A percentile compares a stretch with the other conserved stretches of the same genome.
Evolutionary conservation across 2,888 invertebrate genomes (phyloP).

Genomic region (Cremastobaeus sp.): DNA sequence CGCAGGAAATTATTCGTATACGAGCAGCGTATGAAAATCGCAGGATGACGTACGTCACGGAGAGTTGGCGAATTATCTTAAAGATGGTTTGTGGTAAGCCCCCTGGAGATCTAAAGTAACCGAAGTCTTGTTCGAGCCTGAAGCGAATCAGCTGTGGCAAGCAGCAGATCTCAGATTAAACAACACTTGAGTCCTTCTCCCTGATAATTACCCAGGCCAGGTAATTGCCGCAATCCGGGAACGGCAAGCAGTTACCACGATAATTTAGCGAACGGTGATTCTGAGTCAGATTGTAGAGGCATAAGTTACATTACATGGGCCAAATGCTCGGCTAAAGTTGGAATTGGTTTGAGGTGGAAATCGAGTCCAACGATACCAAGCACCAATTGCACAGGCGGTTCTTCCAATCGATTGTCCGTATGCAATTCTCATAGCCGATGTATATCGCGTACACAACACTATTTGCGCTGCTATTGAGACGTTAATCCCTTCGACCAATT

Average conservation of each 20-base stretch:
- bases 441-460: slow-evolving; percentile 29
- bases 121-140: slow-evolving; percentile 66
- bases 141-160: slow-evolving; percentile 54
- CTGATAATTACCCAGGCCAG: slow-evolving; percentile 75
- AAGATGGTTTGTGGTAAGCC: slow-evolving; percentile 44
- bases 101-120: slow-evolving; percentile 69
- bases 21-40: slow-evolving; percentile 73
- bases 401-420: slow-evolving; percentile 54
- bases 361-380: slow-evolving; percentile 56
- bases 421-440: slow-evolving; percentile 64
- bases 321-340: slow-evolving; percentile 72
- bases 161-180: slow-evolving; percentile 77
- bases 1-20: no score
- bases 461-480: slow-evolving; percentile 49
- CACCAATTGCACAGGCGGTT: slow-evolving; percentile 33
- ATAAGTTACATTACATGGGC: slow-evolving; percentile 72
- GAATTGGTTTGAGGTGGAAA: slow-evolving; percentile 73
- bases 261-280: slow-evolving; percentile 77
- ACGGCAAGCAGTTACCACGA: slow-evolving; percentile 74
- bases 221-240: slow-evolving; percentile 78
- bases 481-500: slow-evolving; percentile 53
- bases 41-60: slow-evolving; percentile 62
- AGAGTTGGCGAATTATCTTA: slow-evolving; percentile 46
- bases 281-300: slow-evolving; percentile 75
- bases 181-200: slow-evolving; percentile 75